Evolutionary conservation across 1,140 invertebrate species (phyloP).

Genomic region (Drosophila aff.): DNA sequence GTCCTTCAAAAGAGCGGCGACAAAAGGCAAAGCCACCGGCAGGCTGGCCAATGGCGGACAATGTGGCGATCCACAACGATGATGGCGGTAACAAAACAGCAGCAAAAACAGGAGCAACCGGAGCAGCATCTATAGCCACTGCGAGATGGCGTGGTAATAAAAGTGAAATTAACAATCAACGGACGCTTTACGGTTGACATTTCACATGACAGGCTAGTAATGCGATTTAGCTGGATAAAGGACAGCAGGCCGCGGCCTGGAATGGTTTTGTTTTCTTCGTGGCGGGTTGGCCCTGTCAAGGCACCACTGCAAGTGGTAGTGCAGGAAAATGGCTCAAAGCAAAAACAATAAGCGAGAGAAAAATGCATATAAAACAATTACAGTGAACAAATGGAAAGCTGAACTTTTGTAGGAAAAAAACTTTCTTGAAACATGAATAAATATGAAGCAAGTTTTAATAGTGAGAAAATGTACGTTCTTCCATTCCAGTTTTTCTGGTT

Average conservation of each 20-base stretch:
- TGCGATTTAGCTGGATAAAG: conserved; percentile 85
- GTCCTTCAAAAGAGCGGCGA: conserved; percentile 44
- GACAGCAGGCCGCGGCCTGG: conserved; percentile 53
- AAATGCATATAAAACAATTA: conserved; percentile 40
- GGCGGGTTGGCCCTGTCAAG: background rate
- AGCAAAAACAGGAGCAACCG: conserved; percentile 14
- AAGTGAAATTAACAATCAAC: conserved; percentile 85
- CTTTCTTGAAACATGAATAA: background rate
- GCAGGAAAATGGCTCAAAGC: conserved; percentile 27
- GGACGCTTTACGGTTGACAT: conserved; percentile 84
- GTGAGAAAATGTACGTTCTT: background rate
- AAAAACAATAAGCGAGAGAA: background rate
- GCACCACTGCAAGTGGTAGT: conserved; percentile 4
- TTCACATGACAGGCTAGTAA: conserved; percentile 85
- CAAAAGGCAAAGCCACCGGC: conserved; percentile 57
- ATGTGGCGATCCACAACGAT: conserved; percentile 39
- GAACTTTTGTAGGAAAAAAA: background rate
- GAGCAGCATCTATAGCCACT: conserved; percentile 5
- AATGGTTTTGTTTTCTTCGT: conserved; percentile 26
- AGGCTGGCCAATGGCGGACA: conserved; percentile 63
- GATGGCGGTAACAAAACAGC: conserved; percentile 15
- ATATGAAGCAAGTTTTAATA: background rate
- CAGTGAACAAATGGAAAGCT: background rate
- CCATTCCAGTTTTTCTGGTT: background rate
- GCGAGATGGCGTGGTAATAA: conserved; percentile 61